Evolutionary conservation across 30 jellyfish, hydroid and myxozoan species (phyloP), one percentile per base, ranked within the genome.

Genomic region (Chrysaora quinquecirrha): DNA sequence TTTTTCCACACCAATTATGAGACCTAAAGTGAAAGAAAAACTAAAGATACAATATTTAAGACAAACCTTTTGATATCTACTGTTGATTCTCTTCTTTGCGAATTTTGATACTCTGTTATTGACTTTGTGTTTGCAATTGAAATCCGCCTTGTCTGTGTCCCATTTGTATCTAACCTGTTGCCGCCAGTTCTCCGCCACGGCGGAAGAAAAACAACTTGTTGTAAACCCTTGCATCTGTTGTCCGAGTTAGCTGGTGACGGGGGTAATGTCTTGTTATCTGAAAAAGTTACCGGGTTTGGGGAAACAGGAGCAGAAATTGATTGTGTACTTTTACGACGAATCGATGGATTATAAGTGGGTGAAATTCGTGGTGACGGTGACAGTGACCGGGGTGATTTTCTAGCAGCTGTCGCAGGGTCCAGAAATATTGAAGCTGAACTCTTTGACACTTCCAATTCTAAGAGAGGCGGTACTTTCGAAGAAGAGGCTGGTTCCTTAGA

Each of bases 191-290:
- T 66, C 52, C 82, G 60, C 89, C 89, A 79, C 25, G 89, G 89
- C 62, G 89, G 82, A 48, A 77, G 18, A 38, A 77, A 77, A 24
- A 64, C 89, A 18, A 79, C 89, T 30, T 79, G 89, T 66, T 47
- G 89, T 73, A 79, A 10, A 38, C 89, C 76, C 18, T 30, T 25
- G 30, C 21, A 12, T 14, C 30, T 28, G 43, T 34, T 30, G 25
- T 71, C 78, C 23, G 49, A 1, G 2, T 22, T 22, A 3, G 35
- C 21, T 20, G 75, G 4, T 2, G 14, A 20, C 21, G 75, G 46
- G 34, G 75, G 46, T n/a, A 43, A 28, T 20, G 30, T 28, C 25
- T 30, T 30, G 31, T 33, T 28, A 11, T 6, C 78, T 1, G 18
- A 1, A 18, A 25, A 20, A 6, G 16, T 27, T 16, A 52, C 4